phyloP scores from a whole-genome alignment of 2,113 vertebrate species.

The Rattus norvegicus region GRCr8 NC_086027.1:22965001-22965500 shows the following conservation, averaged over 20 bases:
- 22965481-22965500: not conserved
- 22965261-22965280: not conserved
- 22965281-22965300: not conserved
- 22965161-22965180: not conserved
- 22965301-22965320: not conserved
- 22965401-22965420: not conserved
- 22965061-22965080: not conserved
- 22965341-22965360: not conserved
- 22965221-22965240: not conserved
- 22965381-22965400: not conserved
- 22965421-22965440: not conserved
- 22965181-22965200: not conserved
- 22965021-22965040: too few relatives aligned
- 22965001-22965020: not conserved
- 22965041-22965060: not conserved
- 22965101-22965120: not conserved
- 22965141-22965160: not conserved
- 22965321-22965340: not conserved
- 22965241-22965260: not conserved
- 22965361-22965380: not conserved
- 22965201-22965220: not conserved
- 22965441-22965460: not conserved
- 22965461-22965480: not conserved
- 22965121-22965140: not conserved
- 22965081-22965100: not conserved